These are phyloP conservation scores for Brachyhypopomus occidentalis DNA, from an alignment of 2,113 vertebrate species.

Conservation along the genomic window DNA sequence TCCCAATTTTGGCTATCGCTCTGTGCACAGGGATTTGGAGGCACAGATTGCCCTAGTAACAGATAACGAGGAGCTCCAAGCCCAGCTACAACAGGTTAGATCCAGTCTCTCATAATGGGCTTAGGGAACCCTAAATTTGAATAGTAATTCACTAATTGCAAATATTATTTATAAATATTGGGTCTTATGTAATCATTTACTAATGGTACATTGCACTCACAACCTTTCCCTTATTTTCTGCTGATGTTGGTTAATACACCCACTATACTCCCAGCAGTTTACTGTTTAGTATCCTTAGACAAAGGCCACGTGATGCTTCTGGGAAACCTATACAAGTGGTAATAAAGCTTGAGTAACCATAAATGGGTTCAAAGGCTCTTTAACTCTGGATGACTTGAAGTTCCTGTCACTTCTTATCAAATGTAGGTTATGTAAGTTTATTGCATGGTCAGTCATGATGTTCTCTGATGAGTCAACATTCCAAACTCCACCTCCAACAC, in stretches of 20 bases:
- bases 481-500: not conserved
- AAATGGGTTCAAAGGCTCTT: constrained; percentile 40
- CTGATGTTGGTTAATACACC: not conserved
- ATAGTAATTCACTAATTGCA: not conserved
- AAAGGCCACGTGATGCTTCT: constrained; percentile 28
- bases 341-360: constrained; percentile 48
- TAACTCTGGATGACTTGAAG: constrained; percentile 23
- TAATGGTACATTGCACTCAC: not conserved
- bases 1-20: constrained; percentile 97
- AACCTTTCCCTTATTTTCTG: not conserved
- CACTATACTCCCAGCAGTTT: constrained; percentile 5
- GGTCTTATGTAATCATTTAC: not conserved
- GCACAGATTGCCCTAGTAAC: constrained; percentile 95
- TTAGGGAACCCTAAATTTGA: not conserved
- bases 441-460: constrained; percentile 2
- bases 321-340: constrained; percentile 41
- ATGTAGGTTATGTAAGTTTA: constrained; percentile 39
- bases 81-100: constrained; percentile 86
- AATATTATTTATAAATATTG: not conserved
- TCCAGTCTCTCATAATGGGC: not conserved
- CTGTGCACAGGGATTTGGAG: constrained; percentile 94
- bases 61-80: constrained; percentile 85
- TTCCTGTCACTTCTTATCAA: constrained; percentile 42
- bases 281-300: not conserved
- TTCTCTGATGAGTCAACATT: not conserved